These are phyloP conservation scores for Sceliomorpha sp. DNA, from an alignment of 2,888 invertebrate species.

Conservation along the genomic window DNA sequence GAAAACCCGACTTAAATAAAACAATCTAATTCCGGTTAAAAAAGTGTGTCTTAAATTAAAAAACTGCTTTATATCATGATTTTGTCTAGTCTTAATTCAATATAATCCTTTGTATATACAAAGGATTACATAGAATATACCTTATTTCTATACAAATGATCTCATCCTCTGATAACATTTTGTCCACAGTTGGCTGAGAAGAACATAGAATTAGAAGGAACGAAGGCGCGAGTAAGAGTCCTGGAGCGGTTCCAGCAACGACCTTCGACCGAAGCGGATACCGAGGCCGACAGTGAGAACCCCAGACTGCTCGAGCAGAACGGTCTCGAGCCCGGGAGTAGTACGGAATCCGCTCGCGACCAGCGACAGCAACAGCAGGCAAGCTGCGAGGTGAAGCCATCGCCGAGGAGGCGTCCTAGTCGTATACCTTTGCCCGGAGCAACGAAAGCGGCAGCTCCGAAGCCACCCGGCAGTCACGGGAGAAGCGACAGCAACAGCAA, in stretches of 20 bases:
- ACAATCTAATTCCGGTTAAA: no score
- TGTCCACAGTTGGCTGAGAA: constrained; percentile 88
- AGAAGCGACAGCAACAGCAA: constrained; percentile 72
- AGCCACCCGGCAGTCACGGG: constrained; percentile 82
- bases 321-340: constrained; percentile 83
- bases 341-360: constrained; percentile 85
- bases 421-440: constrained; percentile 86
- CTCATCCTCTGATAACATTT: neutral
- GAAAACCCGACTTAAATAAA: no score
- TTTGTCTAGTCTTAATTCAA: no score
- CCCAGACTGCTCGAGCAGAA: constrained; percentile 62
- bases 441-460: constrained; percentile 83
- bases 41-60: no score
- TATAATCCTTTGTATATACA: no score
- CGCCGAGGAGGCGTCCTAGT: constrained; percentile 83
- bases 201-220: constrained; percentile 91
- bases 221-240: constrained; percentile 88
- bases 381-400: constrained; percentile 72
- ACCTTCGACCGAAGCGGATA: constrained; percentile 80
- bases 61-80: no score
- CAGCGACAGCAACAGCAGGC: constrained; percentile 70
- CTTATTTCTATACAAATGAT: no score
- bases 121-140: no score
- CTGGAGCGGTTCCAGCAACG: constrained; percentile 83
- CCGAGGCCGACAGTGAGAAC: constrained; percentile 76